phyloP scores from a whole-genome alignment of 2,797 vertebrate species.

The Macroramphosus scolopax region DNA sequence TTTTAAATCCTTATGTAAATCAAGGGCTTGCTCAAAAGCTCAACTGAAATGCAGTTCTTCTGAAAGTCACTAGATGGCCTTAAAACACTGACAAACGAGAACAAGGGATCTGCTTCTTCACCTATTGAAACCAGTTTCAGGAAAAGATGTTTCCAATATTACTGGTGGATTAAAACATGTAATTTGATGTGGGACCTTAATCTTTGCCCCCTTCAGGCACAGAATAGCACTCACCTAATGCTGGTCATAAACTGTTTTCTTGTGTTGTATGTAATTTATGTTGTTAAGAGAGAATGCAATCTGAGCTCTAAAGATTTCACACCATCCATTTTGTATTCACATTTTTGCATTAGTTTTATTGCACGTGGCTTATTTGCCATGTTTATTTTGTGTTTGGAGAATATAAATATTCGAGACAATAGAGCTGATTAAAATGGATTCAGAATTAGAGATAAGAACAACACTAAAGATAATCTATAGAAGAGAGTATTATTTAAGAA shows the following conservation, averaged over 20 bases:
- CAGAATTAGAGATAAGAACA: too few relatives aligned
- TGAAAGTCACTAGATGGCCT: conserved; percentile 69
- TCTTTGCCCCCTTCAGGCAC: not conserved
- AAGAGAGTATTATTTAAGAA: too few relatives aligned
- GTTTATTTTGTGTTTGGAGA: not conserved
- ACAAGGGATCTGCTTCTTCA: not conserved
- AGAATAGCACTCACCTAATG: conserved; percentile 9
- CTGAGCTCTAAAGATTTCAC: not conserved
- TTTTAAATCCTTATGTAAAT: not conserved
- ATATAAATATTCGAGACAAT: not conserved
- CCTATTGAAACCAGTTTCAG: too few relatives aligned
- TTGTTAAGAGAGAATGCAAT: too few relatives aligned
- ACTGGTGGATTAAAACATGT: conserved; percentile 22
- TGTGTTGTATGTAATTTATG: not conserved
- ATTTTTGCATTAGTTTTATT: too few relatives aligned
- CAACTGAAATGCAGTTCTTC: conserved; percentile 32
- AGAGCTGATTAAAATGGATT: conserved; percentile 1
- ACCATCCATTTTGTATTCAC: not conserved
- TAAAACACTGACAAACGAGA: conserved; percentile 43
- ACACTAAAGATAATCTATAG: too few relatives aligned
- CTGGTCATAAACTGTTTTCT: not conserved
- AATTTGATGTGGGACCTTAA: conserved; percentile 19
- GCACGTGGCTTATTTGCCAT: too few relatives aligned
- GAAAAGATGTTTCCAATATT: too few relatives aligned
- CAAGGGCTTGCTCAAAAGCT: not conserved